Conservation (phyloP, 2,113 vertebrate genomes). For the Ctenomys sociabilis region DNA sequence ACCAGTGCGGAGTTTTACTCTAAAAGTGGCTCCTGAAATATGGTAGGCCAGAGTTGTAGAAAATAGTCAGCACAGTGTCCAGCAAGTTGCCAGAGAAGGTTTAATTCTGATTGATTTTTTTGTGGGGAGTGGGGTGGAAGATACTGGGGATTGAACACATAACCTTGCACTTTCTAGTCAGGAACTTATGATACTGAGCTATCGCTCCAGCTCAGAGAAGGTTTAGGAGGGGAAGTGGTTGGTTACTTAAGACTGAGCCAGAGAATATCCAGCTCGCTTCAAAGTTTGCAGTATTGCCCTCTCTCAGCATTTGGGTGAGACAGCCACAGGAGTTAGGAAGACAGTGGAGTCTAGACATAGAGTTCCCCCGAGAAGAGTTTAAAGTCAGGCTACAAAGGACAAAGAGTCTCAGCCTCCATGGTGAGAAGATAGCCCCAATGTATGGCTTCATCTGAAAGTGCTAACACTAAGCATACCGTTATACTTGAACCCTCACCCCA, state of each 20-base stretch:
- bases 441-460: background rate
- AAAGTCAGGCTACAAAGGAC: background rate
- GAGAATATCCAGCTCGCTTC: background rate
- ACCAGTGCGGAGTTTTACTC: background rate
- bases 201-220: too few species aligned
- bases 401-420: background rate
- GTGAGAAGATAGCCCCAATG: background rate
- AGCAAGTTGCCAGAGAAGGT: background rate
- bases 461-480: background rate
- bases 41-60: background rate
- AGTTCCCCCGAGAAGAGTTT: background rate
- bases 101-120: background rate
- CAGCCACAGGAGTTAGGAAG: background rate
- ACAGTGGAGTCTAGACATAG: background rate
- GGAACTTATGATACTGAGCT: too few species aligned
- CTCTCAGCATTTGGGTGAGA: background rate
- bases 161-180: too few species aligned
- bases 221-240: background rate
- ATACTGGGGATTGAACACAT: too few species aligned
- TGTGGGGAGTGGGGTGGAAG: too few species aligned
- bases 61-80: background rate
- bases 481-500: background rate
- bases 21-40: background rate
- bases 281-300: background rate
- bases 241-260: background rate